These are phyloP conservation scores for Neolamprologus longior DNA, from an alignment of 2,113 vertebrate genomes.

Conservation along the genomic window DNA sequence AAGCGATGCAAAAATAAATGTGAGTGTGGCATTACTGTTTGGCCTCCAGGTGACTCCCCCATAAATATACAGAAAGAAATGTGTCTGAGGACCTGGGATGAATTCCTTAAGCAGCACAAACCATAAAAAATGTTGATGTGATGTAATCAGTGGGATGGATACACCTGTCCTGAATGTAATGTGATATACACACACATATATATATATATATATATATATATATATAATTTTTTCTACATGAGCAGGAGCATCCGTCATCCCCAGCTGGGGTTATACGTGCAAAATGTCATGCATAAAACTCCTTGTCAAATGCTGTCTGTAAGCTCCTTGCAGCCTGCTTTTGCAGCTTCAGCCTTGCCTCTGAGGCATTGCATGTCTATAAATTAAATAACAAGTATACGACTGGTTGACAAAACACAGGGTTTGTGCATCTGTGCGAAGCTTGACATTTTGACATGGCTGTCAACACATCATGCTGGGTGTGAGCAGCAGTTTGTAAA, in stretches of 20 bases:
- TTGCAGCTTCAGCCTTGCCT: constrained; percentile 35
- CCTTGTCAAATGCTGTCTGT: background rate
- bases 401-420: constrained; percentile 51
- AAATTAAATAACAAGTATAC: constrained; percentile 68
- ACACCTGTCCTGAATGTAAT: constrained; percentile 37
- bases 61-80: background rate
- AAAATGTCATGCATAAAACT: constrained; percentile 42
- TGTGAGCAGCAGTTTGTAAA: constrained; percentile 57
- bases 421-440: constrained; percentile 43
- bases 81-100: background rate
- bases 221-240: background rate
- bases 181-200: background rate
- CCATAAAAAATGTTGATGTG: background rate
- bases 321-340: constrained; percentile 6
- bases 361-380: constrained; percentile 43
- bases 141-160: constrained; percentile 17
- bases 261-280: background rate
- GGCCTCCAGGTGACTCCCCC: constrained; percentile 1
- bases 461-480: constrained; percentile 47
- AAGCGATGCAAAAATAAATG: background rate
- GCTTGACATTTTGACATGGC: constrained; percentile 32
- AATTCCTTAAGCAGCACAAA: constrained; percentile 24
- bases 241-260: constrained; percentile 30
- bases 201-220: no score
- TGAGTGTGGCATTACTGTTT: background rate